Conservation (phyloP, 37 sponge, comb jelly and placozoan species). For the Chondrosia reniformis region DNA sequence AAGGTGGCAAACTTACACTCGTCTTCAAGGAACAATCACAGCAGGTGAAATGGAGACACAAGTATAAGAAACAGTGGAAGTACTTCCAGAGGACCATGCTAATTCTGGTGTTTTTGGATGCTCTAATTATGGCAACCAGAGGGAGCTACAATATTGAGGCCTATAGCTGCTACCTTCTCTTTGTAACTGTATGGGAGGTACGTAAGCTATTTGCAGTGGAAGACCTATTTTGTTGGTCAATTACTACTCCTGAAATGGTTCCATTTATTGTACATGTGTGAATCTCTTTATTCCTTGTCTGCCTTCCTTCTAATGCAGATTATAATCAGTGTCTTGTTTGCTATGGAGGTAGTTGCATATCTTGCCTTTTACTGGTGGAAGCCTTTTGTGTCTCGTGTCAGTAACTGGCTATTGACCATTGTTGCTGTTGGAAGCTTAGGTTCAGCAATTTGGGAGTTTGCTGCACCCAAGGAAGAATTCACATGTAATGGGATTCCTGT, state of each 20-base stretch:
- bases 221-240: too few relatives aligned
- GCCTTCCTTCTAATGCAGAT: neutral
- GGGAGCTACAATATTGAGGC: neutral
- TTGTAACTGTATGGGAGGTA: constrained; percentile 32
- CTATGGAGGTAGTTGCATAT: constrained; percentile 31
- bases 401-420: constrained; percentile 34
- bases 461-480: neutral
- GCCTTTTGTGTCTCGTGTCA: constrained; percentile 15
- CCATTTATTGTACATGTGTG: too few relatives aligned
- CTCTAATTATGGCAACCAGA: constrained; percentile 40
- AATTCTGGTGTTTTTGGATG: constrained; percentile 53
- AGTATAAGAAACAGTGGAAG: neutral
- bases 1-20: constrained; percentile 28
- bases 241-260: too few relatives aligned
- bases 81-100: constrained; percentile 46
- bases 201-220: too few relatives aligned
- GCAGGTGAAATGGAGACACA: neutral
- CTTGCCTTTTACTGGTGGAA: constrained; percentile 6
- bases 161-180: constrained; percentile 8
- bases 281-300: too few relatives aligned
- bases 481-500: neutral
- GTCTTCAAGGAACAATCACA: neutral
- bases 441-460: constrained; percentile 23
- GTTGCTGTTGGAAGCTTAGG: constrained; percentile 39
- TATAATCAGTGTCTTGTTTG: constrained; percentile 35